A percentile compares a stretch with the other conserved stretches of the same genome.
Conservation (phyloP, 2,113 vertebrate species). For the Cygnus buccinator region DNA sequence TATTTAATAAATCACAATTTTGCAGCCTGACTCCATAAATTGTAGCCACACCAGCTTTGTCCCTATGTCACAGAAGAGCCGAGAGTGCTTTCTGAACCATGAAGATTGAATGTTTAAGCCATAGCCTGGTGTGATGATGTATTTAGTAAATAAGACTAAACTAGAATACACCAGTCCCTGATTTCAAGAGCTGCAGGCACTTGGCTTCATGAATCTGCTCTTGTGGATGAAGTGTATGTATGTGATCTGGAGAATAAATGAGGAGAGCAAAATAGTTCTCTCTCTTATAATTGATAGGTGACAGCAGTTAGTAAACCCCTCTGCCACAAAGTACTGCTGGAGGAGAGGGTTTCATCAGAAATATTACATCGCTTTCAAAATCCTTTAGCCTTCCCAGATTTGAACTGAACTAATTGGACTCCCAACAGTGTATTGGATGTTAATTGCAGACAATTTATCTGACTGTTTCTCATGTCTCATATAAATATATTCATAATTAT, state of each 20-base stretch:
- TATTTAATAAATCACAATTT: constrained; percentile 9
- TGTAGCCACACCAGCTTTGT: background rate
- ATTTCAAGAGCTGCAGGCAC: background rate
- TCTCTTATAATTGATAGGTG: background rate
- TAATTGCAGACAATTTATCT: background rate
- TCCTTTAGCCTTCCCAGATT: background rate
- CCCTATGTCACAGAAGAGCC: constrained; percentile 37
- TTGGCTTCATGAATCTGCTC: background rate
- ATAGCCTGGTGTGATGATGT: background rate
- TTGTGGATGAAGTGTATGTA: background rate
- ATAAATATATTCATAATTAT: background rate
- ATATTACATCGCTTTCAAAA: background rate
- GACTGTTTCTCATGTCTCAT: background rate
- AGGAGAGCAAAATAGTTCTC: background rate
- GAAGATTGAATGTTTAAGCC: constrained; percentile 4
- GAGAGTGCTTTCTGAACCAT: background rate
- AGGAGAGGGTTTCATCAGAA: background rate
- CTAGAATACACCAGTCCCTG: background rate
- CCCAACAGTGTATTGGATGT: background rate
- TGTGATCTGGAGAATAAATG: background rate
- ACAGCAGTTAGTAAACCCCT: background rate
- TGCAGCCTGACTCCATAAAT: background rate
- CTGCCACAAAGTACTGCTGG: background rate
- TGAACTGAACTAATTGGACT: background rate
- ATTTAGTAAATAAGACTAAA: constrained; percentile 32